Conservation (phyloP, 2,888 invertebrate genomes). For the Agriopis aurantiaria region DNA sequence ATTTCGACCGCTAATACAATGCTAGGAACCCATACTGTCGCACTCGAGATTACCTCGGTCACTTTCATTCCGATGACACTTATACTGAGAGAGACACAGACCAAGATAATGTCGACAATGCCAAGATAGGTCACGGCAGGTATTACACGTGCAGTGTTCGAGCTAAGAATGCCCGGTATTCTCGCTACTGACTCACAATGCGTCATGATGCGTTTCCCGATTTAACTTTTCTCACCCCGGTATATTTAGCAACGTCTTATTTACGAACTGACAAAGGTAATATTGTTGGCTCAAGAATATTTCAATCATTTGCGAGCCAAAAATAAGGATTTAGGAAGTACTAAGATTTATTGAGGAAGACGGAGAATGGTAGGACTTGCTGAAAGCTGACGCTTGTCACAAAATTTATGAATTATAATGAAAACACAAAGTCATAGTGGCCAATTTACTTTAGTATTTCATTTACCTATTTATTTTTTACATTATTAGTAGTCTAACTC, state of each 20-base stretch:
- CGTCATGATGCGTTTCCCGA: slow-evolving; percentile 42
- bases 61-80: neutral
- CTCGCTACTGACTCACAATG: slow-evolving; percentile 46
- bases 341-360: slow-evolving; percentile 18
- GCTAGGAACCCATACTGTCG: neutral
- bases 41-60: neutral
- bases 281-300: slow-evolving; percentile 37
- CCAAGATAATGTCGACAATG: neutral
- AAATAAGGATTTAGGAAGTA: slow-evolving; percentile 14
- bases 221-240: slow-evolving; percentile 32
- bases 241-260: slow-evolving; percentile 43
- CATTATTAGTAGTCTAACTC: too few relatives aligned
- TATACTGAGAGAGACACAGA: neutral
- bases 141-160: slow-evolving; percentile 27
- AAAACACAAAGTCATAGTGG: neutral
- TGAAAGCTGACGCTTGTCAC: neutral
- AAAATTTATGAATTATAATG: neutral
- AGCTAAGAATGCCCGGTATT: slow-evolving; percentile 41
- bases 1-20: neutral
- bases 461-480: too few relatives aligned
- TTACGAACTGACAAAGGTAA: slow-evolving; percentile 46
- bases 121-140: slow-evolving; percentile 1
- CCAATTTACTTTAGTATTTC: too few relatives aligned
- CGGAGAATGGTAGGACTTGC: slow-evolving; percentile 1
- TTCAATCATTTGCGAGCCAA: slow-evolving; percentile 32